Percentiles rank a stretch among this genome's conserved stretches.
These are phyloP conservation scores for Gallinago paraguaiae DNA, from an alignment of 2,113 vertebrate genomes.

Conservation along the genomic window DNA sequence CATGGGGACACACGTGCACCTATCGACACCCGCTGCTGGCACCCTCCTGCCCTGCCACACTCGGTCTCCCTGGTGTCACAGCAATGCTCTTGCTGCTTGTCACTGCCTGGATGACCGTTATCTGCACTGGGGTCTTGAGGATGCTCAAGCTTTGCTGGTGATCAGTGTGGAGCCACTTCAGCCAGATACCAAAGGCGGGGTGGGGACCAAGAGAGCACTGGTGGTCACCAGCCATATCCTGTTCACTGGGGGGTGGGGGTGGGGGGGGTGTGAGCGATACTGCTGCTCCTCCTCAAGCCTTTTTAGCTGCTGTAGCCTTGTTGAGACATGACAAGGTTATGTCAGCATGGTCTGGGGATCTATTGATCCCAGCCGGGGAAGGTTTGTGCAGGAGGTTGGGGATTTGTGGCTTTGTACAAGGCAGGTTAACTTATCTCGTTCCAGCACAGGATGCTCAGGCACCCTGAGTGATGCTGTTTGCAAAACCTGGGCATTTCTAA, in stretches of 20 bases:
- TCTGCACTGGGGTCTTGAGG: conserved; percentile 63
- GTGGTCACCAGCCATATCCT: conserved; percentile 62
- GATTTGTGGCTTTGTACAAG: conserved; percentile 72
- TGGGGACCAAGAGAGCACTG: conserved; percentile 61
- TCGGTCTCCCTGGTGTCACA: conserved; percentile 61
- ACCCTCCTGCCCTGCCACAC: conserved; percentile 67
- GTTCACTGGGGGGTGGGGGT: conserved; percentile 3
- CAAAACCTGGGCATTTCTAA: conserved; percentile 13
- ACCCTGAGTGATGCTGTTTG: neutral
- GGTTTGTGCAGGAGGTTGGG: conserved; percentile 72
- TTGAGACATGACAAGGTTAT: conserved; percentile 81
- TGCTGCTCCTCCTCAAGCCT: conserved; percentile 30
- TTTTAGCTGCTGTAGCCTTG: conserved; percentile 78
- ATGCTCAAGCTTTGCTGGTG: conserved; percentile 58
- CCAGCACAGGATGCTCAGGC: neutral
- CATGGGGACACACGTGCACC: accelerated
- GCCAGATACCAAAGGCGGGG: conserved; percentile 71
- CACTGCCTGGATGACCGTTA: conserved; percentile 60
- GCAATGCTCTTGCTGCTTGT: conserved; percentile 52
- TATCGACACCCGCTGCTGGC: neutral
- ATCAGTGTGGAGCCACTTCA: conserved; percentile 57
- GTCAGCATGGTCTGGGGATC: conserved; percentile 77
- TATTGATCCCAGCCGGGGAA: conserved; percentile 80
- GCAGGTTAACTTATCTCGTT: conserved; percentile 63
- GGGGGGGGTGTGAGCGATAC: neutral